Evolutionary conservation across 2,888 invertebrate genomes (phyloP).

Genomic region (Plutella xylostella): DNA sequence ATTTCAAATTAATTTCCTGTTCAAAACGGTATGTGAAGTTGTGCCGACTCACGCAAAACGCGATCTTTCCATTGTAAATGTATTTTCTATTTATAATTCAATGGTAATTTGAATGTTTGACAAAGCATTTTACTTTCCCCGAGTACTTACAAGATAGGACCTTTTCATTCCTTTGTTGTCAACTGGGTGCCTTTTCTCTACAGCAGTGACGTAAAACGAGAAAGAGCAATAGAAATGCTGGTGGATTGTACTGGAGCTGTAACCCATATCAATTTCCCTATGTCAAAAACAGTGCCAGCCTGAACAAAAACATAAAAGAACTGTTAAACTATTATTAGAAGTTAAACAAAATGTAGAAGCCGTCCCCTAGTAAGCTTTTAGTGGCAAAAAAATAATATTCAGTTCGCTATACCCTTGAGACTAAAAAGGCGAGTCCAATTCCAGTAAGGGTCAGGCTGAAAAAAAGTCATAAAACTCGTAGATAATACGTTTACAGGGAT

Average conservation of each 20-base stretch:
- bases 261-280: background rate
- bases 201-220: background rate
- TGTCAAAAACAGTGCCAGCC: background rate
- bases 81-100: too few relatives aligned
- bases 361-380: conserved; percentile 36
- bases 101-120: too few relatives aligned
- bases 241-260: background rate
- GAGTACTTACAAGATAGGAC: too few relatives aligned
- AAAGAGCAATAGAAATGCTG: background rate
- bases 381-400: conserved; percentile 47
- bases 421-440: conserved; percentile 48
- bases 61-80: too few relatives aligned
- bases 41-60: too few relatives aligned
- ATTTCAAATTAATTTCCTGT: too few relatives aligned
- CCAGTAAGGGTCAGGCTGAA: conserved; percentile 32
- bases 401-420: conserved; percentile 40
- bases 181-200: background rate
- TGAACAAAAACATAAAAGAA: background rate
- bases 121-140: too few relatives aligned
- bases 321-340: conserved; percentile 39
- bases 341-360: conserved; percentile 52
- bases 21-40: too few relatives aligned
- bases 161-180: too few relatives aligned
- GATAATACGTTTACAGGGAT: too few relatives aligned
- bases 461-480: too few relatives aligned